phyloP scores from a whole-genome alignment of 2,888 invertebrate genomes.

The Pristionchus entomophagus region DNA sequence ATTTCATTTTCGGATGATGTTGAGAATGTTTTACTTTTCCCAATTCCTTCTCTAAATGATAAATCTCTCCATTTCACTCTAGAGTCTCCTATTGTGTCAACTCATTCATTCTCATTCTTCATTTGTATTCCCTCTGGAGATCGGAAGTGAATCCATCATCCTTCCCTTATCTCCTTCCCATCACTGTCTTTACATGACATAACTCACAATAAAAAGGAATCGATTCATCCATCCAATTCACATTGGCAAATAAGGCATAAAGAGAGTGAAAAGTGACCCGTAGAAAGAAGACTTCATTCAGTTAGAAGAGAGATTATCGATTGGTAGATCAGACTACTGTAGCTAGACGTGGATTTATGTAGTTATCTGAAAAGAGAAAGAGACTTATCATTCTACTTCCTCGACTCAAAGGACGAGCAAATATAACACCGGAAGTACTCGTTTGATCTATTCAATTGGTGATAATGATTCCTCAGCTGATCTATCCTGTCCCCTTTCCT shows the following conservation, averaged over 20 bases:
- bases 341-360: not conserved
- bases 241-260: conserved; percentile 28
- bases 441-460: too few species aligned
- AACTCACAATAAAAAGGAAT: not conserved
- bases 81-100: too few species aligned
- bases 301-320: not conserved
- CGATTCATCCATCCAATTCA: conserved; percentile 24
- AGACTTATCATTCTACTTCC: not conserved
- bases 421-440: not conserved
- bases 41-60: too few species aligned
- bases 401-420: not conserved
- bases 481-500: not conserved
- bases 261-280: conserved; percentile 14
- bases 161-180: conserved; percentile 18
- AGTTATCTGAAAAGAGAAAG: not conserved
- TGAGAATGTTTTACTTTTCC: too few species aligned
- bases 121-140: conserved; percentile 6
- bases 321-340: conserved; percentile 14
- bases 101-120: not conserved
- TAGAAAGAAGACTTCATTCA: not conserved
- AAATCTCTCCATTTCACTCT: too few species aligned
- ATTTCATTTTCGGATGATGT: too few species aligned
- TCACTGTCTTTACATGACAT: conserved; percentile 32
- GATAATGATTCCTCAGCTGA: not conserved
- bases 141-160: not conserved